Evolutionary conservation across 2,888 invertebrate species (phyloP), one percentile per base, ranked within the genome.

Genomic region (Myopa tessellatipennis): DNA sequence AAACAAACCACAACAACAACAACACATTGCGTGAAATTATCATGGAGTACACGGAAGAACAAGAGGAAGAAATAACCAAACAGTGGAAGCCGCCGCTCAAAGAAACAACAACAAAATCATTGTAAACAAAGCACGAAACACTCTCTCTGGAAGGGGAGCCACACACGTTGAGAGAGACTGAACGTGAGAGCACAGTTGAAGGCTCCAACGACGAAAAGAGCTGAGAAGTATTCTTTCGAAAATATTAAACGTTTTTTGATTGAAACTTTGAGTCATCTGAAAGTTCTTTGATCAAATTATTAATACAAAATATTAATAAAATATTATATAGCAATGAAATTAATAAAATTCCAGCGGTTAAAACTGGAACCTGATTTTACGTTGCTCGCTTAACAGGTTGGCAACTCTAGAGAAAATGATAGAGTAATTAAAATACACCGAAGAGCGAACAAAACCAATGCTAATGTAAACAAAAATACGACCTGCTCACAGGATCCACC

Each of bases 11-110:
- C 36, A 36, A 45, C 16, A 70, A 45, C 69, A 61, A 34, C 74
- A 74, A 55, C 18, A 26, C 55, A 38, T 38, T 36, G 34, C 26
- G 14, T 52, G 14, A 26, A 52, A 74, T 65, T n/a, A 26, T n/a
- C 45, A n/a, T 63, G 73, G 73, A 61, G 34, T 63, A 63, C 26
- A 14, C 63, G 73, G 73, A 63, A 55, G 18, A 36, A 26, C 4
- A 45, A 63, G 12, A 45, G 36, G 6, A 50, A 74, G 65, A 18
- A 63, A 40, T 34, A 12, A 16, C 18, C 34, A 58, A 65, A 74
- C 26, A 52, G 12, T 63, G 45, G 34, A 45, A 45, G 45, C 8
- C 55, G 26, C 26, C 34, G 14, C 58, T 18, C 10, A 1, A 36
- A 70, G 26, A 52, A 26, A 26, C 12, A 71, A 12, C 10, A 60